These are phyloP conservation scores for Unio pictorum DNA, from an alignment of 2,888 invertebrate species.

Conservation along the genomic window DNA sequence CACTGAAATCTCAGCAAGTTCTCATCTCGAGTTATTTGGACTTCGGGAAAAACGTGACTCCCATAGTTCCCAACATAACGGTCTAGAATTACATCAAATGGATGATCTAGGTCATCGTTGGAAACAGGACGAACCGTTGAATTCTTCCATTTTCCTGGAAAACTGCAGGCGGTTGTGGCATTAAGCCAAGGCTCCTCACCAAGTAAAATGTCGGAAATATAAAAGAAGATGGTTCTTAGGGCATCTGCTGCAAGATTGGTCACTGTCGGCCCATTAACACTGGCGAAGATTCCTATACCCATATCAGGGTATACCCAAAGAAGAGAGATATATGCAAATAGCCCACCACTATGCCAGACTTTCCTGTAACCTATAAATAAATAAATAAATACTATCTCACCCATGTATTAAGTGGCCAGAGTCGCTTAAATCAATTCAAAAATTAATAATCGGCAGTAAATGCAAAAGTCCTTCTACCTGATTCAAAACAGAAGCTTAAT, in stretches of 20 bases:
- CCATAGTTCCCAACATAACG: slow-evolving; percentile 23
- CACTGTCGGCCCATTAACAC: slow-evolving; percentile 21
- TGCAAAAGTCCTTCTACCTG: too few species aligned
- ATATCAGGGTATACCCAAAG: slow-evolving; percentile 21
- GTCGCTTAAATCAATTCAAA: too few species aligned
- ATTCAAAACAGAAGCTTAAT: too few species aligned
- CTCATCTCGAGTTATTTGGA: neutral
- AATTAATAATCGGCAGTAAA: too few species aligned
- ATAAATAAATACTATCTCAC: neutral
- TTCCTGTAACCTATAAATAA: neutral
- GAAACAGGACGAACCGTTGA: neutral
- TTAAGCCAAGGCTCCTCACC: slow-evolving; percentile 43
- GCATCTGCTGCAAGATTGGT: neutral
- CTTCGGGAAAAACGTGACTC: slow-evolving; percentile 9
- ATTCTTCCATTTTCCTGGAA: slow-evolving; percentile 27
- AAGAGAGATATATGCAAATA: slow-evolving; percentile 20
- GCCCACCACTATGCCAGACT: slow-evolving; percentile 20
- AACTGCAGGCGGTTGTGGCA: slow-evolving; percentile 36
- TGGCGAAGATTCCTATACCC: slow-evolving; percentile 23
- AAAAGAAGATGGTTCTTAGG: slow-evolving; percentile 11
- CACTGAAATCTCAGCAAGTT: too few species aligned
- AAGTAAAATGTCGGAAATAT: slow-evolving; percentile 34
- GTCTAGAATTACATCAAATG: neutral
- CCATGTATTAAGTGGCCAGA: too few species aligned
- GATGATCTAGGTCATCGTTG: neutral